Base-by-base conservation (phyloP, 2,888 invertebrate genomes). In the Alloplasta piceator region DNA sequence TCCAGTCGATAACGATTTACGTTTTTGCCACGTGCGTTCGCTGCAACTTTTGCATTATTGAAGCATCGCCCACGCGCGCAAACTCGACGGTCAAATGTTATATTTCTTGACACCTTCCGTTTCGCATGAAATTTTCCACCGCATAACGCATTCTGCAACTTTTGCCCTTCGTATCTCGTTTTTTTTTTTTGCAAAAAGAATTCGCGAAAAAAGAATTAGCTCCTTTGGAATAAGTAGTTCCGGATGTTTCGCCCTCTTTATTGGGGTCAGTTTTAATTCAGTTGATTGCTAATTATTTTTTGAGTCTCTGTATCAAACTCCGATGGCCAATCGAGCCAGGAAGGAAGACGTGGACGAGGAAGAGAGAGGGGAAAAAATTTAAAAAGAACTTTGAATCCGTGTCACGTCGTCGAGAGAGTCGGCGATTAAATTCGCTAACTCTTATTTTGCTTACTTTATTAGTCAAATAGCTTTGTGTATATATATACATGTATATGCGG, bases 1-100 rank as follows among this genome's bases (percentile, higher is more conserved):
- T 52, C 66, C 38, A 82, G 80, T 83, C 84, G 80, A 83, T 86
- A 83, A 83, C 80, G 75, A 76, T 84, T 48, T 82, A 80, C 74
- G 63, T 3, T 26, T 26, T 26, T 61, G 72, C 83, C 84, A 82
- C 79, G 82, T 81, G 85, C 39, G 79, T 74, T 68, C 41, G 67
- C 55, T 72, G 39, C 58, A 71, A 52, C 52, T 71, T 10, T 36
- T 84, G 83, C 83, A 86, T 84, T 86, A 84, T 83, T 82, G 66
- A 86, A 81, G 78, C 70, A 77, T 79, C 70, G 10, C 41, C 10
- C 26, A 61, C 7, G 12, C 50, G 16, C 39, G 43, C 64, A 63
- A 70, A 50, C 66, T 68, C 68, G 55, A 77, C 52, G 48, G 43
- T 67, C 74, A 52, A 66, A 26, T 26, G 26, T 43, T 43, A 43